Base-by-base conservation (phyloP, 2,113 vertebrate genomes). In the Phylloscopus trochiloides region DNA sequence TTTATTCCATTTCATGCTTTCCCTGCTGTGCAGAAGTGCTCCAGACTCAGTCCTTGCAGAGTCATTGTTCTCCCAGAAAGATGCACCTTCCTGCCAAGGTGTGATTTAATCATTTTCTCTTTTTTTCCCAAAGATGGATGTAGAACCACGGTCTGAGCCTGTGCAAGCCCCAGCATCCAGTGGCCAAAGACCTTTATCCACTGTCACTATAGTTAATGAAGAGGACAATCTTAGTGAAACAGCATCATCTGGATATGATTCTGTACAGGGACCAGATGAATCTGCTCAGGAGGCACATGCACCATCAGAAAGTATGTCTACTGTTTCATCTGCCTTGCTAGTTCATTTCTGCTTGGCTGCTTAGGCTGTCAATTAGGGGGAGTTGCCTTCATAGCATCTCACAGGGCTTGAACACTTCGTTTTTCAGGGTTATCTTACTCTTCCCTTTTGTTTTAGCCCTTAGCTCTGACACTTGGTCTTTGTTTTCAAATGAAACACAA, bases 221-320 rank as follows among this genome's bases (percentile, higher is more conserved):
- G 98, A 98, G 16, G 98, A 98, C 90, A 97, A 90, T 76, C 98
- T 14, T 17, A 98, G 98, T 72, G 98, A 99, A 92, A 98, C 98
- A 3, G 98, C 98, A 24, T 98, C 98, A 14, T 99, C 98, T 81
- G 98, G 98, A 59, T 98, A 98, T 63, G 98, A 98, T 88, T 98
- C 98, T 38, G 98, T 98, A 25, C 98, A 98, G 80, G 98, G 97
- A 80, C 75, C 90, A 32, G 98, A 99, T 40, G 98, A 98, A 50
- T 96, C 97, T 18, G 86, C 94, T 89, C 80, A 94, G 67, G 97
- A 98, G 61, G 97, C 98, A 70, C 95, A 96, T 0, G 70, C 82
- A 21, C 92, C 96, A 31, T 88, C 97, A 85, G 97, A 98, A 95
- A 97, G 98, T 98, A 90, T 4, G 97, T 88, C 31, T 66, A 0